Evolutionary conservation across 2,797 vertebrate genomes (phyloP).

Genomic region (Cirrhinus molitorella): DNA sequence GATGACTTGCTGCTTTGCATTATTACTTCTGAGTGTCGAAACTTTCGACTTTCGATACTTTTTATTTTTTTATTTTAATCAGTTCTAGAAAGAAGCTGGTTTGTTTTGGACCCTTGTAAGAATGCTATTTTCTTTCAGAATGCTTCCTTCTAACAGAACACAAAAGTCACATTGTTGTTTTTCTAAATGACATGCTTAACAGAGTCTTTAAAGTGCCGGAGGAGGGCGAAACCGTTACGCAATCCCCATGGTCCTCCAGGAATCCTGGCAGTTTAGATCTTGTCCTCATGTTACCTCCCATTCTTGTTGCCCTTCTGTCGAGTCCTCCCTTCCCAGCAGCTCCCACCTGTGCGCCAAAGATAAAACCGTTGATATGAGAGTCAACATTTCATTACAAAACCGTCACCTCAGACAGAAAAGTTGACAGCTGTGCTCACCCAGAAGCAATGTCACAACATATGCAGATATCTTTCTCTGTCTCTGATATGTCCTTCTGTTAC

Average conservation of each 20-base stretch:
- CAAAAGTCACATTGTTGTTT: neutral
- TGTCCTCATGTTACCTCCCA: constrained; percentile 35
- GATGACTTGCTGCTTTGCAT: no score
- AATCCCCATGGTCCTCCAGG: constrained; percentile 25
- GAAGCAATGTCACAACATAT: constrained; percentile 30
- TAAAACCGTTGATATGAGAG: neutral
- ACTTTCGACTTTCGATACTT: no score
- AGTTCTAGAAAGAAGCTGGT: neutral
- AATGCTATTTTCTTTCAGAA: neutral
- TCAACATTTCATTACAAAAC: constrained; percentile 33
- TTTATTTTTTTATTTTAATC: neutral
- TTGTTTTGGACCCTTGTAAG: neutral
- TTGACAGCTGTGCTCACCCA: neutral
- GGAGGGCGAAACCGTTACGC: neutral
- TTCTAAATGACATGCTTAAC: neutral
- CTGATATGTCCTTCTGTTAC: constrained; percentile 23
- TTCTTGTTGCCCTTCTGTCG: constrained; percentile 18
- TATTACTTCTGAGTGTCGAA: no score
- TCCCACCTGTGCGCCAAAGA: constrained; percentile 33
- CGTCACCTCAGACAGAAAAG: constrained; percentile 15
- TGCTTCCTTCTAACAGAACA: neutral
- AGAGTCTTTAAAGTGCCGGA: neutral
- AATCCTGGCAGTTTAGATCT: constrained; percentile 40
- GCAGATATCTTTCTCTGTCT: constrained; percentile 21
- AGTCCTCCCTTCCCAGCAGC: constrained; percentile 34